phyloP scores from a whole-genome alignment of 2,888 invertebrate genomes.

The Dolichomitus sp. region DNA sequence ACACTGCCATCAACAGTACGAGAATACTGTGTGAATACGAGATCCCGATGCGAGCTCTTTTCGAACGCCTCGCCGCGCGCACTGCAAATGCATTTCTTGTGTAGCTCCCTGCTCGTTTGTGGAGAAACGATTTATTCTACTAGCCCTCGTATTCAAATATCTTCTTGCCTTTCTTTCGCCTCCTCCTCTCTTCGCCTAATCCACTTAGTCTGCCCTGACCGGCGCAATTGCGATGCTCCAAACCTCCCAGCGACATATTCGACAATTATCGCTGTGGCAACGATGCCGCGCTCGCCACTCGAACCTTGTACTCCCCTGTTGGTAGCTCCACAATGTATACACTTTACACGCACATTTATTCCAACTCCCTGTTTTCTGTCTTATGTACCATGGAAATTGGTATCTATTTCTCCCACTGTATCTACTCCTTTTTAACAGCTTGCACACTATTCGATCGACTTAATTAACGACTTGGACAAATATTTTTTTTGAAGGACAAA shows the following conservation, averaged over 20 bases:
- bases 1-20: constrained; percentile 59
- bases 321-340: constrained; percentile 57
- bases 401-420: constrained; percentile 1
- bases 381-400: constrained; percentile 13
- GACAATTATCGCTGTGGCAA: constrained; percentile 61
- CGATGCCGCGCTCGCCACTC: constrained; percentile 60
- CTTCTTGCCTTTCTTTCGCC: constrained; percentile 70
- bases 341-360: constrained; percentile 59
- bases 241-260: constrained; percentile 57
- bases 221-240: constrained; percentile 58
- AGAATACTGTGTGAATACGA: constrained; percentile 60
- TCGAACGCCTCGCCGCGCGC: constrained; percentile 59
- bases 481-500: neutral
- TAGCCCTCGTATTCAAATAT: constrained; percentile 83
- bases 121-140: constrained; percentile 82
- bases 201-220: constrained; percentile 63
- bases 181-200: constrained; percentile 60
- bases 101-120: constrained; percentile 82
- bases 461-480: constrained; percentile 31
- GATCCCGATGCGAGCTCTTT: constrained; percentile 57
- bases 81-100: constrained; percentile 85
- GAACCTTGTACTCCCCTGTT: constrained; percentile 45
- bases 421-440: neutral
- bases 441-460: constrained; percentile 17
- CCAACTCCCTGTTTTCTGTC: constrained; percentile 28